phyloP scores from a whole-genome alignment of 1,140 invertebrate genomes.

The Luehdorfia chinensis region DNA sequence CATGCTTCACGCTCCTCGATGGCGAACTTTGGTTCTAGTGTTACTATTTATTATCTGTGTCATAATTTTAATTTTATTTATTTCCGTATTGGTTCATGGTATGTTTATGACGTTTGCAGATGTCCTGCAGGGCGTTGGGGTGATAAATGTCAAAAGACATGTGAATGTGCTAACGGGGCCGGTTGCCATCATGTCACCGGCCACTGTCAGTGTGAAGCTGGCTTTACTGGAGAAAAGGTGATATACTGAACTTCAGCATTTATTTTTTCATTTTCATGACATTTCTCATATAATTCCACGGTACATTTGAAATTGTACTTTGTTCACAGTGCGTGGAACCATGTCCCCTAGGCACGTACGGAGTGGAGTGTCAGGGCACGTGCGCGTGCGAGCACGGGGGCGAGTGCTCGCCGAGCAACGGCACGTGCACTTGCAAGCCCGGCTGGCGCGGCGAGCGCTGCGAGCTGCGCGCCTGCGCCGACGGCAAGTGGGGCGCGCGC shows the following conservation, averaged over 20 bases:
- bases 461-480: slow-evolving; percentile 81
- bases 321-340: slow-evolving; percentile 83
- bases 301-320: slow-evolving; percentile 22
- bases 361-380: slow-evolving; percentile 83
- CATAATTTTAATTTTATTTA: too few relatives aligned
- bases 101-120: too few relatives aligned
- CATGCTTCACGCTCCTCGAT: too few relatives aligned
- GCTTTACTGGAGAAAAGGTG: slow-evolving; percentile 85
- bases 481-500: slow-evolving; percentile 82
- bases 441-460: slow-evolving; percentile 89
- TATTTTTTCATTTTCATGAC: background rate
- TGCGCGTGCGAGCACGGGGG: slow-evolving; percentile 90
- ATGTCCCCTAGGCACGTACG: slow-evolving; percentile 87
- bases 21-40: too few relatives aligned
- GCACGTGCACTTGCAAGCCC: slow-evolving; percentile 83
- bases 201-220: slow-evolving; percentile 82
- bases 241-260: too few relatives aligned
- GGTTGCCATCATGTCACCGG: slow-evolving; percentile 88
- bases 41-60: too few relatives aligned
- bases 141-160: slow-evolving; percentile 83
- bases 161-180: slow-evolving; percentile 93
- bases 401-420: slow-evolving; percentile 82
- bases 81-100: too few relatives aligned
- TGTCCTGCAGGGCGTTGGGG: slow-evolving; percentile 88
- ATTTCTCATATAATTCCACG: background rate